These are phyloP conservation scores for Gavia stellata DNA, from an alignment of 2,113 vertebrate species.

Conservation along the genomic window DNA sequence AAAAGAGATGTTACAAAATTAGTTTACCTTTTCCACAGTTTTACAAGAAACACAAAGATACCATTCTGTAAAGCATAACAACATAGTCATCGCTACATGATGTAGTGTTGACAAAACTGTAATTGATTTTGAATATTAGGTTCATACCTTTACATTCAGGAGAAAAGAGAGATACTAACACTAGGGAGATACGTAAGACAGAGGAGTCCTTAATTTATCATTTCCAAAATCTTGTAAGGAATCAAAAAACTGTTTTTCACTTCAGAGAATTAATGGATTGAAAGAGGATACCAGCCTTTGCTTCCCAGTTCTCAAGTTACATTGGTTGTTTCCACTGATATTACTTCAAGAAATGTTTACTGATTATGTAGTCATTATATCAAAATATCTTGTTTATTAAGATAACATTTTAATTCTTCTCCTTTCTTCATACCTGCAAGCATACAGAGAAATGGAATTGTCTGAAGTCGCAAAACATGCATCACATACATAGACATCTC, in stretches of 20 bases:
- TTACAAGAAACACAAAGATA: background rate
- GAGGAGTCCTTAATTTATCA: background rate
- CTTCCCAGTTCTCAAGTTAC: background rate
- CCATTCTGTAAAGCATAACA: background rate
- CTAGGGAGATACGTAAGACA: background rate
- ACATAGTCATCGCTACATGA: background rate
- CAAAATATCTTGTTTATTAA: background rate
- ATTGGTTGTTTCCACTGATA: background rate
- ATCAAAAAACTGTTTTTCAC: background rate
- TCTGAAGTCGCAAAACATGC: background rate
- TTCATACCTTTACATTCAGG: background rate
- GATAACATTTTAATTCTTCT: background rate
- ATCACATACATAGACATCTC: background rate
- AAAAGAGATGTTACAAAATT: background rate
- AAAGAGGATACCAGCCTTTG: background rate
- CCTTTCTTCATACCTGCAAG: background rate
- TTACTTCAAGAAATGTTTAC: background rate
- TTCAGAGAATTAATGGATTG: background rate
- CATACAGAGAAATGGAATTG: background rate
- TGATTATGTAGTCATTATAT: background rate
- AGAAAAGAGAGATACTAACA: background rate
- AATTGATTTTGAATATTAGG: background rate
- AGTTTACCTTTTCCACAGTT: background rate
- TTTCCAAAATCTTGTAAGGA: background rate
- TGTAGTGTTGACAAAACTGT: background rate